Base-by-base conservation (phyloP, 23 tunicate genomes). In the Trididemnum clinides region DNA sequence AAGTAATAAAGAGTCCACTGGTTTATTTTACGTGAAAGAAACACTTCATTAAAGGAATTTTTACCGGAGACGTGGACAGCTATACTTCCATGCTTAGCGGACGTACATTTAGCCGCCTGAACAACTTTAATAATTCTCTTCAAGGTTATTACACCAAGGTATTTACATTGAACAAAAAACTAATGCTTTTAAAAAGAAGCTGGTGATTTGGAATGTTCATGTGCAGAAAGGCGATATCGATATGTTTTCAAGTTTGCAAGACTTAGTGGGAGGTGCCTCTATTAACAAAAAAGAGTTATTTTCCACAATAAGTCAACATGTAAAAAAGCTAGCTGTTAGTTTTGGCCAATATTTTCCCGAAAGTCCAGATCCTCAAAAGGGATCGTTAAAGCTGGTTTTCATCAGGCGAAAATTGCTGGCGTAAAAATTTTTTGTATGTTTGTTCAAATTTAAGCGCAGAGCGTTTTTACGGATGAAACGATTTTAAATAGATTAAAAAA, bases 221-320 rank as follows among this genome's bases (percentile, higher is more conserved):
- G 84, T 76, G 83, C 89, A 86, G 89, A 86, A 86, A 75, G 82
- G 89, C 83, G 76, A 86, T 77, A 75, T 86, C 89, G 84, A 86
- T 74, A 85, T 86, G 83, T 86, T 86, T 86, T 75, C 89, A 86
- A 77, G 89, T 86, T 86, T 77, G 83, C 89, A 77, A 59, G 27
- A 59, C n/a, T n/a, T 21, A 26, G 69, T 21, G 26, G 21, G 6
- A 59, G 51, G 51, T 85, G 88, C 88, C 51, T 85, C 82, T 74
- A 71, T 85, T 51, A 74, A 85, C n/a, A 57, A 64, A 50, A 71
- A 82, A 74, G 34, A 86, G 89, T 72, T 83, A 66, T 83, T 83
- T 83, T 80, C 87, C 44, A 64, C 4, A 70, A 83, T 66, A 84
- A 72, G 88, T 72, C 87, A 84, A 84, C 88, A 74, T 72, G 50